phyloP scores from a whole-genome alignment of 2,888 invertebrate genomes.

The Timema cristinae region DNA sequence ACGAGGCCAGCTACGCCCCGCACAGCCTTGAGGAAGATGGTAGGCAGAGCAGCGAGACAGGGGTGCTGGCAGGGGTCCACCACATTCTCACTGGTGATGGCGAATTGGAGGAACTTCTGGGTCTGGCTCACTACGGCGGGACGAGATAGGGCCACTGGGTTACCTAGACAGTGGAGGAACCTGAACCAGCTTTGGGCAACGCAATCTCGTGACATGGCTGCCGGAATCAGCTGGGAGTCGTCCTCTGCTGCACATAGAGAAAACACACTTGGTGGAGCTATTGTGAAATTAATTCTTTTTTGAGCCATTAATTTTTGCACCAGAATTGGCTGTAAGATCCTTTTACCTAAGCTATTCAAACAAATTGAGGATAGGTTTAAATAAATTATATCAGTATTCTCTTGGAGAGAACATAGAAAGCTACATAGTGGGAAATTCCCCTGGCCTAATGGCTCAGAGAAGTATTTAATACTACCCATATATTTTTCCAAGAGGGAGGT shows the following conservation, averaged over 20 bases:
- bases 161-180: constrained; percentile 88
- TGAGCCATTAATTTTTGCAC: too few relatives aligned
- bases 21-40: constrained; percentile 90
- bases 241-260: constrained; percentile 65
- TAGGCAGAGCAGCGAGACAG: constrained; percentile 74
- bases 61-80: constrained; percentile 90
- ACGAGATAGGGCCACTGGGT: constrained; percentile 87
- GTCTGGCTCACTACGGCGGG: constrained; percentile 74
- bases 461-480: too few relatives aligned
- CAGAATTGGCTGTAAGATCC: too few relatives aligned
- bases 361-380: too few relatives aligned
- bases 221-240: constrained; percentile 74
- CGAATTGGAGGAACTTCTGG: constrained; percentile 75
- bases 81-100: constrained; percentile 62
- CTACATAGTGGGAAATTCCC: too few relatives aligned
- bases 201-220: constrained; percentile 82
- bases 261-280: too few relatives aligned
- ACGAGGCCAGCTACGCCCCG: constrained; percentile 84
- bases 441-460: too few relatives aligned
- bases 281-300: too few relatives aligned
- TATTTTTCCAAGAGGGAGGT: too few relatives aligned
- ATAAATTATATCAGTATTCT: too few relatives aligned
- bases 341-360: too few relatives aligned
- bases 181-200: constrained; percentile 96
- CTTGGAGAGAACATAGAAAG: too few relatives aligned